Conservation (phyloP, 2,888 invertebrate genomes). For the Nephrotoma flavescens region DNA sequence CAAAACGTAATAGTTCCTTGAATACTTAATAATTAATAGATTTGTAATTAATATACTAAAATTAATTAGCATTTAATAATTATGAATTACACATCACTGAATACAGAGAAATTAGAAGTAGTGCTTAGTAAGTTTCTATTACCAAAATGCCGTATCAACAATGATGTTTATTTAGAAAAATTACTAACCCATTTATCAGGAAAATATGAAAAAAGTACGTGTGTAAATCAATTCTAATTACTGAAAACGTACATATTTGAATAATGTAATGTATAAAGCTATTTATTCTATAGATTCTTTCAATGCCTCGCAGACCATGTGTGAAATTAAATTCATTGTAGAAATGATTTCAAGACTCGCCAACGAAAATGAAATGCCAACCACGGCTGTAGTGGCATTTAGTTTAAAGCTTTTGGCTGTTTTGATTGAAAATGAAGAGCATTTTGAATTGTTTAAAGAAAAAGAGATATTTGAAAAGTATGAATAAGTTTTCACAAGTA, state of each 20-base stretch:
- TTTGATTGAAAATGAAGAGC: slow-evolving; percentile 40
- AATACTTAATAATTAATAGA: too few species aligned
- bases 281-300: neutral
- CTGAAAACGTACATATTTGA: neutral
- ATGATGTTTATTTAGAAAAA: slow-evolving; percentile 49
- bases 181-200: slow-evolving; percentile 43
- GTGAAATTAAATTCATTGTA: slow-evolving; percentile 29
- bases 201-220: slow-evolving; percentile 36
- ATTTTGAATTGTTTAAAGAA: slow-evolving; percentile 40
- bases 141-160: slow-evolving; percentile 40
- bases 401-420: slow-evolving; percentile 46
- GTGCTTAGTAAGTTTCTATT: slow-evolving; percentile 14
- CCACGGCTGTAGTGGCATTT: slow-evolving; percentile 40
- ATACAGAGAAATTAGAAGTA: neutral
- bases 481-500: neutral
- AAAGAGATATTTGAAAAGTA: slow-evolving; percentile 25
- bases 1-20: neutral
- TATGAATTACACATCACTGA: neutral
- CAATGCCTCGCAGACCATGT: neutral
- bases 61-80: neutral
- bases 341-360: slow-evolving; percentile 29
- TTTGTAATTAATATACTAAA: too few species aligned
- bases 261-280: neutral
- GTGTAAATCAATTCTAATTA: neutral
- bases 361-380: slow-evolving; percentile 24